Evolutionary conservation across 1,140 invertebrate species (phyloP).

Genomic region (Proctacanthus coquilletti): DNA sequence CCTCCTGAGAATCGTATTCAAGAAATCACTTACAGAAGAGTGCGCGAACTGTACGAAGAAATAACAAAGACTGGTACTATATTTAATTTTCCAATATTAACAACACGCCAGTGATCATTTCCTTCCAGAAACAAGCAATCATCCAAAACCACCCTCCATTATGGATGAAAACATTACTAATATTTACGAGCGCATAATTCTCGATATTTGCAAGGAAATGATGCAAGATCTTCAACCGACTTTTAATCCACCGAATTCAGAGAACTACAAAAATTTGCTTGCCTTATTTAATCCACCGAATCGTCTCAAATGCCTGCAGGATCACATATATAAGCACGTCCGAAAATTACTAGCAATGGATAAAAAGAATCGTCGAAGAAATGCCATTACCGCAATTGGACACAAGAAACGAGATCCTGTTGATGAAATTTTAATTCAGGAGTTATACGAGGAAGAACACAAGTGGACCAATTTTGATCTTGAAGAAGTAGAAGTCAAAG

Average conservation of each 20-base stretch:
- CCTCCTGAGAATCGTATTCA: conserved; percentile 14
- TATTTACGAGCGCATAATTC: conserved; percentile 14
- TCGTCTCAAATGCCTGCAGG: conserved; percentile 11
- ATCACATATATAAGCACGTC: conserved; percentile 10
- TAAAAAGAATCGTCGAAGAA: conserved; percentile 6
- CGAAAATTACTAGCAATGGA: conserved; percentile 9
- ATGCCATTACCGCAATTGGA: conserved; percentile 8
- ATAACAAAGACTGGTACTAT: conserved; percentile 10
- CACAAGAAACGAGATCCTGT: conserved; percentile 11
- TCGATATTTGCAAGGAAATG: conserved; percentile 14
- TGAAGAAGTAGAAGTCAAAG: conserved; percentile 11
- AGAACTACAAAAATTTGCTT: conserved; percentile 9
- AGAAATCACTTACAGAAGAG: conserved; percentile 12
- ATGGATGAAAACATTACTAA: conserved; percentile 15
- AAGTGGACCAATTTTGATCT: conserved; percentile 13
- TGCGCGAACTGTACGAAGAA: conserved; percentile 12
- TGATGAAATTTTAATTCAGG: conserved; percentile 12
- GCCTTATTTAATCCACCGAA: conserved; percentile 13
- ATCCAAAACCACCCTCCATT: conserved; percentile 8
- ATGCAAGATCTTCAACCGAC: conserved; percentile 1
- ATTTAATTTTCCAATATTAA: neutral
- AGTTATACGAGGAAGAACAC: conserved; percentile 13
- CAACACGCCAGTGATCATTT: conserved; percentile 1
- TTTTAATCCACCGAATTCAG: conserved; percentile 4
- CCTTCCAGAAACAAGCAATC: neutral